Percentiles rank a stretch among this genome's conserved stretches.
These are phyloP conservation scores for Orius insidiosus DNA, from an alignment of 1,140 invertebrate species.

Conservation along the genomic window DNA sequence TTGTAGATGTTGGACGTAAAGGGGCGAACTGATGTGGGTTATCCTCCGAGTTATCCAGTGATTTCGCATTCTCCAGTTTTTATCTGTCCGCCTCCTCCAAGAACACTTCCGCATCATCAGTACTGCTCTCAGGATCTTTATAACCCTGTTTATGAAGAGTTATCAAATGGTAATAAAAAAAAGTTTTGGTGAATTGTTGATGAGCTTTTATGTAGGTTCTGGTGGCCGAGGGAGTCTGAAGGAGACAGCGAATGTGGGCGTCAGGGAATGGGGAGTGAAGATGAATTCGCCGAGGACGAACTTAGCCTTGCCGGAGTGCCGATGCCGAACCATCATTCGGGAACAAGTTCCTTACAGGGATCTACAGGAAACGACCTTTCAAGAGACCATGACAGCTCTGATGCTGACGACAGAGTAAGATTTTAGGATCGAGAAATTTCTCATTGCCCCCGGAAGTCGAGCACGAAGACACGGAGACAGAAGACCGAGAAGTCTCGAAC, in stretches of 20 bases:
- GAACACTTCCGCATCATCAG: constrained; percentile 41
- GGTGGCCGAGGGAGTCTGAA: constrained; percentile 28
- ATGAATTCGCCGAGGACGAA: constrained; percentile 52
- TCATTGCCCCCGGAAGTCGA: constrained; percentile 17
- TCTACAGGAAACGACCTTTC: constrained; percentile 20
- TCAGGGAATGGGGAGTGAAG: constrained; percentile 38
- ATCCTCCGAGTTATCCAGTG: constrained; percentile 22
- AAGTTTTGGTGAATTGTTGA: no score
- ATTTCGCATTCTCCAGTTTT: constrained; percentile 35
- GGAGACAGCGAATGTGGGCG: constrained; percentile 36
- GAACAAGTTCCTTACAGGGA: constrained; percentile 18
- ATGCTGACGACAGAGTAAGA: constrained; percentile 20
- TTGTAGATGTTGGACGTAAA: constrained; percentile 48
- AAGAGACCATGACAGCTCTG: constrained; percentile 21
- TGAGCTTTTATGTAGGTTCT: constrained; percentile 21
- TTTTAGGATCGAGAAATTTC: constrained; percentile 19
- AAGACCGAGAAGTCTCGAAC: constrained; percentile 36
- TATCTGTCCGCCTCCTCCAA: constrained; percentile 34
- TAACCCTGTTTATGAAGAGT: constrained; percentile 52
- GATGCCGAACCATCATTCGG: constrained; percentile 14
- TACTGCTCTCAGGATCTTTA: constrained; percentile 44
- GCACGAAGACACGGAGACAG: constrained; percentile 22
- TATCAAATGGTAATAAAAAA: constrained; percentile 41
- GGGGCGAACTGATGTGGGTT: constrained; percentile 27
- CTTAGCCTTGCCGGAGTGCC: constrained; percentile 29